Conservation (phyloP, 2,113 vertebrate genomes). For the Cebus imitator region DNA sequence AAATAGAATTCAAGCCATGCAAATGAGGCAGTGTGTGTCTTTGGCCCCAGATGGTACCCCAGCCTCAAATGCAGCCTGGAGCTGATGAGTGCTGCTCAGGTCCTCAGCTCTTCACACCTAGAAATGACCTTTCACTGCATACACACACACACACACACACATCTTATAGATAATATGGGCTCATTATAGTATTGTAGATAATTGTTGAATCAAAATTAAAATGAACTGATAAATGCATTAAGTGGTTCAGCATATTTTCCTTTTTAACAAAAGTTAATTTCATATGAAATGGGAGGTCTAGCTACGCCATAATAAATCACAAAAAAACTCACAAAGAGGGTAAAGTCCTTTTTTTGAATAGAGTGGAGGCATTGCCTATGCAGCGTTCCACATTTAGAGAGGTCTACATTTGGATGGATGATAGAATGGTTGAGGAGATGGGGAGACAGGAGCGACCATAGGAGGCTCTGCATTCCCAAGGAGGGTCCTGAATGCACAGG, state of each 20-base stretch:
- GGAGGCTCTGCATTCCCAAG: conserved; percentile 34
- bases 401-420: conserved; percentile 9
- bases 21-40: not conserved
- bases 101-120: not conserved
- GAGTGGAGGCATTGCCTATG: not conserved
- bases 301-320: conserved; percentile 64
- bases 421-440: not conserved
- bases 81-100: not conserved
- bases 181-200: not conserved
- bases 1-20: not conserved
- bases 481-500: conserved; percentile 41
- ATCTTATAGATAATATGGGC: not conserved
- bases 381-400: conserved; percentile 58
- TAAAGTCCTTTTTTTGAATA: conserved; percentile 48
- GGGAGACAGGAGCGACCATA: conserved; percentile 25
- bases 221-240: conserved; percentile 63
- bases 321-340: conserved; percentile 57
- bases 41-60: not conserved
- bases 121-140: not conserved
- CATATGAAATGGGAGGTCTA: conserved; percentile 44
- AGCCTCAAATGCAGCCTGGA: not conserved
- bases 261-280: conserved; percentile 38
- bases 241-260: conserved; percentile 50
- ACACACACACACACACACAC: not conserved
- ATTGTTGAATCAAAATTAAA: conserved; percentile 58